Conservation (phyloP, 2,113 vertebrate species). For the Caranx melampygus region DNA sequence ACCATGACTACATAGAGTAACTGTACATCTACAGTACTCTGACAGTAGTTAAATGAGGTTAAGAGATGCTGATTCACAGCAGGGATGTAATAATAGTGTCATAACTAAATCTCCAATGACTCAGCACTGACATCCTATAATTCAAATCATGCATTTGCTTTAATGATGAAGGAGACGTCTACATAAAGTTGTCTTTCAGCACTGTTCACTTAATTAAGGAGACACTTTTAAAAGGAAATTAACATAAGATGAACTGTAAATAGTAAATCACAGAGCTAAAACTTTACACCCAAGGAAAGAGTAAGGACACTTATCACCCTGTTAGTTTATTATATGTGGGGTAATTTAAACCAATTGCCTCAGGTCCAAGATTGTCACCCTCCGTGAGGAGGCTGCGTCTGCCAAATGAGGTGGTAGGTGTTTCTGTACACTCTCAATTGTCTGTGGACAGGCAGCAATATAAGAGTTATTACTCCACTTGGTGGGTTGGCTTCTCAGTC, state of each 20-base stretch:
- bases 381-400: conserved; percentile 42
- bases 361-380: conserved; percentile 34
- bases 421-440: conserved; percentile 32
- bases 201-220: conserved; percentile 46
- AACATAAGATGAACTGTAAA: conserved; percentile 40
- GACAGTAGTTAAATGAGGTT: neutral
- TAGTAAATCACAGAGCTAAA: conserved; percentile 56
- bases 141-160: conserved; percentile 36
- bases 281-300: conserved; percentile 44
- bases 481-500: conserved; percentile 18
- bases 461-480: conserved; percentile 51
- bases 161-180: conserved; percentile 22
- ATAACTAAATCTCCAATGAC: conserved; percentile 11
- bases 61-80: neutral
- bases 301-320: conserved; percentile 44
- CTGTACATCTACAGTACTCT: neutral
- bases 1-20: neutral
- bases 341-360: conserved; percentile 61
- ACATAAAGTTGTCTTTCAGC: conserved; percentile 42
- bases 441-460: conserved; percentile 40
- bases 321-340: conserved; percentile 58
- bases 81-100: neutral
- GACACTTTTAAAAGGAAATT: conserved; percentile 47
- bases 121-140: conserved; percentile 1
- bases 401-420: conserved; percentile 57